Evolutionary conservation across 1,140 invertebrate genomes (phyloP).

Genomic region (Temnothorax nylanderi): DNA sequence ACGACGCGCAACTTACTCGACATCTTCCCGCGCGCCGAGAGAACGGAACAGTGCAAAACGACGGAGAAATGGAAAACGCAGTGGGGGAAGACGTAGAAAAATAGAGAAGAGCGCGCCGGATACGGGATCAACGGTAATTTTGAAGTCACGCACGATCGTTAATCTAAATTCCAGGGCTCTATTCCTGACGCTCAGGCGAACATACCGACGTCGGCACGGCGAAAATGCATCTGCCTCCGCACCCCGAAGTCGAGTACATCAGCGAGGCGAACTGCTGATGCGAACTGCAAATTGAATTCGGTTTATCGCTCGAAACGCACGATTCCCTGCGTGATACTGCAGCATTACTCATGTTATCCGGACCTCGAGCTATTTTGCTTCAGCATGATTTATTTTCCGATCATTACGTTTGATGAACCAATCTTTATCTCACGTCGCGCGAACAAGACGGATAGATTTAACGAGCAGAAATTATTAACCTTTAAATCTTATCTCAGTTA

Average conservation of each 20-base stretch:
- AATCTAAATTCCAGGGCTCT: slow-evolving; percentile 71
- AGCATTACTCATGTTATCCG: slow-evolving; percentile 7
- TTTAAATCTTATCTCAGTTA: neutral
- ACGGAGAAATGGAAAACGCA: neutral
- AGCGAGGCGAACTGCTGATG: slow-evolving; percentile 41
- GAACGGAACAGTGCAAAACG: neutral
- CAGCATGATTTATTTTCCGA: neutral
- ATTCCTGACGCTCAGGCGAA: slow-evolving; percentile 58
- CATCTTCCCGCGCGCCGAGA: neutral
- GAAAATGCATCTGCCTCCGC: slow-evolving; percentile 69
- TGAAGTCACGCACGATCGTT: slow-evolving; percentile 74
- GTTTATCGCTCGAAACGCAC: slow-evolving; percentile 43
- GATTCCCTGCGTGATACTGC: slow-evolving; percentile 24
- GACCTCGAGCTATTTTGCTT: neutral
- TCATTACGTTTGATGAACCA: slow-evolving; percentile 20
- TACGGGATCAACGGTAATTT: slow-evolving; percentile 65
- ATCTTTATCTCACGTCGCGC: neutral
- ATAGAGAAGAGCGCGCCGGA: slow-evolving; percentile 54
- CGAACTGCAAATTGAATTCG: slow-evolving; percentile 59
- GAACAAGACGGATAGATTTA: neutral
- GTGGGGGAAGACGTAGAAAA: slow-evolving; percentile 35
- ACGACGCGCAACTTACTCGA: neutral
- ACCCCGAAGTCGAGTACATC: slow-evolving; percentile 50
- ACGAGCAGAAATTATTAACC: neutral
- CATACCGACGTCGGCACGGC: slow-evolving; percentile 66